Evolutionary conservation across 2,113 vertebrate genomes (phyloP).

Genomic region (Clinocottus analis): DNA sequence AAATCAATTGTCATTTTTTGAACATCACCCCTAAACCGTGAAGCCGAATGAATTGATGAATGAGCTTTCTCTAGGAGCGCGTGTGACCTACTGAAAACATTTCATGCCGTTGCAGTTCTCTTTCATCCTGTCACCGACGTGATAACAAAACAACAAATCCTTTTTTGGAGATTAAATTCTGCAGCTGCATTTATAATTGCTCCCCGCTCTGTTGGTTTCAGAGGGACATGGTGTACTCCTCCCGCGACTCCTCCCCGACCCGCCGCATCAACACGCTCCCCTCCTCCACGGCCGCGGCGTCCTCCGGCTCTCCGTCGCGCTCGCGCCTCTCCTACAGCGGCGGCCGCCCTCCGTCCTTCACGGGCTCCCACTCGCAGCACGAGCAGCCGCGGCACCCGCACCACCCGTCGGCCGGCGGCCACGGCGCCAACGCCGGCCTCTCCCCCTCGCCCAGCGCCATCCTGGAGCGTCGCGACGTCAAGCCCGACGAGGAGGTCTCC

Average conservation of each 20-base stretch:
- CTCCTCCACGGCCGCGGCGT: constrained; percentile 78
- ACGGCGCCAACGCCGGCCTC: constrained; percentile 84
- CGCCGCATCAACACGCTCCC: constrained; percentile 94
- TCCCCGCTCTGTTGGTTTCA: no score
- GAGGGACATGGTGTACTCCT: constrained; percentile 97
- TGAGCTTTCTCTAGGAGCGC: no score
- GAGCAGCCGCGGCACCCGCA: constrained; percentile 80
- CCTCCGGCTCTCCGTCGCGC: constrained; percentile 91
- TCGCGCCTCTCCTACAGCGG: constrained; percentile 95
- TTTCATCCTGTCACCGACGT: background rate
- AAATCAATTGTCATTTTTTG: background rate
- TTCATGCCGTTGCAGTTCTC: background rate
- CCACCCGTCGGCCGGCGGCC: constrained; percentile 82
- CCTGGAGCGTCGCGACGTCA: constrained; percentile 96
- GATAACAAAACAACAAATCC: background rate
- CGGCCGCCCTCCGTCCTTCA: constrained; percentile 91
- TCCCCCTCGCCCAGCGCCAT: constrained; percentile 97
- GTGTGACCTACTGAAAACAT: constrained; percentile 9
- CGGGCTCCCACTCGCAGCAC: constrained; percentile 86
- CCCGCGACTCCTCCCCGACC: constrained; percentile 95
- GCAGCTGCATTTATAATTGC: background rate
- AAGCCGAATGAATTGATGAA: background rate
- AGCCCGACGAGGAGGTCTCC: constrained; percentile 94
- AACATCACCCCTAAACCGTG: background rate
- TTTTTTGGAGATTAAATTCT: background rate